phyloP scores from a whole-genome alignment of 2,888 invertebrate genomes.

The Tricholauxania praeusta region DNA sequence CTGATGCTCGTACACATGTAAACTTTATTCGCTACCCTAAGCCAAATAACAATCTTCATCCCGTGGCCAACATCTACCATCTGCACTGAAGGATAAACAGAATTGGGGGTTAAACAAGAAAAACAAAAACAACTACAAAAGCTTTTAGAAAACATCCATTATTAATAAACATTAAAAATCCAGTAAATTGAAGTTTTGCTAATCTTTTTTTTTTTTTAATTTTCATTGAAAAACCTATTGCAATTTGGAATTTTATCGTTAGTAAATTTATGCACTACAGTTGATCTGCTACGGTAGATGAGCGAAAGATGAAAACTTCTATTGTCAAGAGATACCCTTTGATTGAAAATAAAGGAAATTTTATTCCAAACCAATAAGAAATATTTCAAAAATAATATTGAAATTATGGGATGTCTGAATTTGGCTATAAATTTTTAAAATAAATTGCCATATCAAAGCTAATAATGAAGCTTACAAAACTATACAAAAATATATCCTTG shows the following conservation, averaged over 20 bases:
- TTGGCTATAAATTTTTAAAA: too few species aligned
- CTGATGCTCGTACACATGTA: too few species aligned
- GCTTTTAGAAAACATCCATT: conserved; percentile 59
- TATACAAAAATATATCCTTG: too few species aligned
- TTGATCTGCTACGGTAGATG: too few species aligned
- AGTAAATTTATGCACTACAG: too few species aligned
- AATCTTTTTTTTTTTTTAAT: neutral
- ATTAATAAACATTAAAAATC: conserved; percentile 61
- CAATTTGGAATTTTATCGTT: too few species aligned
- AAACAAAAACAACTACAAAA: conserved; percentile 51
- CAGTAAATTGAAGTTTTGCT: conserved; percentile 37
- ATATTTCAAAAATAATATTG: too few species aligned
- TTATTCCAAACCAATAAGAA: neutral
- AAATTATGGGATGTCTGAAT: too few species aligned
- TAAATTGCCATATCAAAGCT: neutral
- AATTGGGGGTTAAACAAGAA: conserved; percentile 2
- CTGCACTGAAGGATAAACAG: neutral
- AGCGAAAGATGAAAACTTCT: too few species aligned
- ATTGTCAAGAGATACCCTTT: neutral
- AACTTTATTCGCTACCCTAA: neutral
- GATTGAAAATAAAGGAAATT: neutral
- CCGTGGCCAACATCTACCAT: neutral
- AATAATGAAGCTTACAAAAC: too few species aligned
- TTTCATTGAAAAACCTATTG: too few species aligned
- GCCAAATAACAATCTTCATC: neutral